Base-by-base conservation (phyloP, 1,140 invertebrate genomes). In the Mya arenaria region DNA sequence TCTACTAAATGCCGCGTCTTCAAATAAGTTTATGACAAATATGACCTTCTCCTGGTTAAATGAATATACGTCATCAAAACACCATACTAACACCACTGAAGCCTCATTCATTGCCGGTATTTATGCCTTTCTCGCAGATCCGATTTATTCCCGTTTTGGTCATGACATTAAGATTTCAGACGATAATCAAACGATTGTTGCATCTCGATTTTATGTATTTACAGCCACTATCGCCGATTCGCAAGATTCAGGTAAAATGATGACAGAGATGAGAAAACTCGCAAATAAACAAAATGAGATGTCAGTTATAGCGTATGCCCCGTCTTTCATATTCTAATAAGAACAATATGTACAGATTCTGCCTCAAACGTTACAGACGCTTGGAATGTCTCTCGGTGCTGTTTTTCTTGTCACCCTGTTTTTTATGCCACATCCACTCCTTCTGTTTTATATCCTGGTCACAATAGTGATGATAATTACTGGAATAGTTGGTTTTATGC, bases 331-430 rank as follows among this genome's bases (percentile, higher is more conserved):
- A 5, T 90, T 82, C 66, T 91, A n/a, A n/a, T n/a, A 87, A 62
- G 91, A 92, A 75, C 95, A 98, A 95, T 98, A 99, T 90, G 97
- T 99, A 85, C 94, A 98, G n/a, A 97, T 99, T 1, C 94, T 97
- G 37, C 97, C 97, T 0, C 97, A 97, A 1, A 98, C 97, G 1
- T 95, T 99, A 10, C 98, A 99, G 87, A 97, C 97, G 75, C 97
- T 99, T 93, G 94, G 97, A 0, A 96, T 98, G 71, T 98, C 98
- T n/a, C 97, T 97, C 0, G 92, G 96, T 0, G 96, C 98, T 39
- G 99, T 99, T 97, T 98, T 99, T 95, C 93, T 98, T 32, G 97
- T 99, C n/a, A 97, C 97, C 0, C 96, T 98, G 85, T 95, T 99
- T 60, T 99, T 99, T 90, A 99, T 99, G 48, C 98, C 98, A 0